Evolutionary conservation across 2,797 vertebrate species (phyloP).

Genomic region (Takifugu rubripes): DNA sequence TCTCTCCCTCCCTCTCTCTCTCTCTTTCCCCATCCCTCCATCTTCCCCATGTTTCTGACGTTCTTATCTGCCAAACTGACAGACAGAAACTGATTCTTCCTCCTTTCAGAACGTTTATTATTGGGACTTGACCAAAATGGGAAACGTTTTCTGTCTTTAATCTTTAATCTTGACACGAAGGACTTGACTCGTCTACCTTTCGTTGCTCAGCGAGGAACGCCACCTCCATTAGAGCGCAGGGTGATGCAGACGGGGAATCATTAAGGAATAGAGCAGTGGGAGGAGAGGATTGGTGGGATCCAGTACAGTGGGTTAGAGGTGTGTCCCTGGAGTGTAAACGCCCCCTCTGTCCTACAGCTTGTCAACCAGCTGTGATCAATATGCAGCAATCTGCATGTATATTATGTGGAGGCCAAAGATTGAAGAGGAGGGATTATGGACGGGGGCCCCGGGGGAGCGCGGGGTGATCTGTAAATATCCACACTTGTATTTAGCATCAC

Average conservation of each 20-base stretch:
- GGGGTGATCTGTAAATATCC: too few species aligned
- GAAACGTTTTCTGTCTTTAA: too few species aligned
- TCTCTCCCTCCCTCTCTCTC: too few species aligned
- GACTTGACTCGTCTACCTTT: constrained; percentile 21
- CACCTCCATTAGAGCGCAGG: constrained; percentile 38
- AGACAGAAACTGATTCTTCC: too few species aligned
- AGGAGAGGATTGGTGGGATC: constrained; percentile 20
- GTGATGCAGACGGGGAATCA: constrained; percentile 40
- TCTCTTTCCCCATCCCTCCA: too few species aligned
- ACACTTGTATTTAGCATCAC: background rate
- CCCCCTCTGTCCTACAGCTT: constrained; percentile 22
- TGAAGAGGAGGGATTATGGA: background rate
- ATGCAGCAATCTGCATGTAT: constrained; percentile 3
- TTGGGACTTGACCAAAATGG: too few species aligned
- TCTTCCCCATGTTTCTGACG: too few species aligned
- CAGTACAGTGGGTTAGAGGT: constrained; percentile 51
- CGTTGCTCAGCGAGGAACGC: constrained; percentile 55
- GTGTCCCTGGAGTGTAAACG: constrained; percentile 44
- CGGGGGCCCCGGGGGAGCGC: background rate
- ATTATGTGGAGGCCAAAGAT: background rate
- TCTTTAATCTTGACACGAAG: too few species aligned
- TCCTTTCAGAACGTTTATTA: too few species aligned
- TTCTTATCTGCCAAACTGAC: too few species aligned
- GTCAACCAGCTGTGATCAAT: constrained; percentile 35
- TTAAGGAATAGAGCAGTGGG: constrained; percentile 32